Percentiles rank a stretch among this genome's conserved stretches.
Evolutionary conservation across 1,140 invertebrate genomes (phyloP).

Genomic region (Laupala kohalensis): DNA sequence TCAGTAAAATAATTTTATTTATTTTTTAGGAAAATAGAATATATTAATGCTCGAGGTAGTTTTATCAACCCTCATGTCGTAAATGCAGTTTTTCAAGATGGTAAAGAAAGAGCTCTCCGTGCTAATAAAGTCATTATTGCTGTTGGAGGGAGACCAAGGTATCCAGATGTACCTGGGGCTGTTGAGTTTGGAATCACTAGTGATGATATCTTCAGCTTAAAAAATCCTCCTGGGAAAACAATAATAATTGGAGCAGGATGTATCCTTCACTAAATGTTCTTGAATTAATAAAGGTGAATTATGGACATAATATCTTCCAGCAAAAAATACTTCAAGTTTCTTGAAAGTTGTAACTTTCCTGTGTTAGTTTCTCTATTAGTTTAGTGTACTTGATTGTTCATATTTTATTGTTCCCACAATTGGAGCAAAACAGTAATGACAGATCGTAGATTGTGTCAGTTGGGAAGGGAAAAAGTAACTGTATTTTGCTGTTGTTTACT

Average conservation of each 20-base stretch:
- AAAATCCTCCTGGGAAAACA: conserved; percentile 81
- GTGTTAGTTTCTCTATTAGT: no score
- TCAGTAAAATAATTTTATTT: conserved; percentile 16
- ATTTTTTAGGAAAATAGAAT: conserved; percentile 65
- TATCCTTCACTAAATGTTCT: conserved; percentile 37
- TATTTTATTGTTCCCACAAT: no score
- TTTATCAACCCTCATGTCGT: conserved; percentile 75
- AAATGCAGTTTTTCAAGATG: conserved; percentile 60
- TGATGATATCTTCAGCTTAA: conserved; percentile 91
- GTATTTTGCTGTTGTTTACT: no score
- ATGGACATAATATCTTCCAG: no score
- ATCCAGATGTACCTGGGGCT: conserved; percentile 76
- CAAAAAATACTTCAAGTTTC: no score
- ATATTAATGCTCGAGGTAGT: conserved; percentile 76
- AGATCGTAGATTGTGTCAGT: no score
- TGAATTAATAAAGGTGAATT: no score
- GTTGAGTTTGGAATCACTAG: conserved; percentile 84
- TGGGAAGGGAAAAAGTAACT: no score
- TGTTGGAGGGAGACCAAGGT: conserved; percentile 78
- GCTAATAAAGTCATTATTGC: conserved; percentile 80
- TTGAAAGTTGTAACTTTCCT: no score
- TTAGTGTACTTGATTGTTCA: no score
- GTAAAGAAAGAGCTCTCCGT: conserved; percentile 60
- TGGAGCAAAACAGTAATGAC: no score
- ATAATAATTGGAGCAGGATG: conserved; percentile 86